Base-by-base conservation (phyloP, 2,113 vertebrate genomes). In the Gymnarchus niloticus region DNA sequence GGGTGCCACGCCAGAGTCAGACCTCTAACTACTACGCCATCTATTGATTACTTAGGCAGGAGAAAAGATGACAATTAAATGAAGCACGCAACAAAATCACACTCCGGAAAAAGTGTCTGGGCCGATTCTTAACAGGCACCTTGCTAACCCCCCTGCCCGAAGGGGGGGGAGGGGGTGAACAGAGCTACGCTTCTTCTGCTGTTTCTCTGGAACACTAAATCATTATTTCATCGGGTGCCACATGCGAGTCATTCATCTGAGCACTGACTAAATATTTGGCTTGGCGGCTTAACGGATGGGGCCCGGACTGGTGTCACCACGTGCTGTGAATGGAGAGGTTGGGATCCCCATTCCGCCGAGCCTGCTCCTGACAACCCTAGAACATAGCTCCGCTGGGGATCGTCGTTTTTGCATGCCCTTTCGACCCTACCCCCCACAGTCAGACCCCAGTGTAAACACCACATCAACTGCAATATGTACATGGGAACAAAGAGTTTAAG, bases 231-330 rank as follows among this genome's bases (percentile, higher is more conserved):
- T 86, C 81, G 87, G 84, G 76, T 86, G 41, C 59, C 8, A 61
- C 86, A 73, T 73, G 83, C 80, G 65, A 82, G 77, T 61, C 59
- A 59, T 83, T 87, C 78, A 87, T 88, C 86, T 84, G 80, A 56
- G 85, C 80, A 83, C 41, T 87, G 81, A 83, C 85, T 87, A 87
- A 89, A 89, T 87, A 88, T 86, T 89, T 89, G 73, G 80, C 83
- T 86, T 84, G 86, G 86, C 82, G 41, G 59, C 6, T 44, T 85
- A 9, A 80, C 56, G 59, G 23, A 85, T 46, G n/a, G 41, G 65
- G 65, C 33, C 28, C 9, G 69, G 51, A 37, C 86, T 19, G 56
- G 56, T 57, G 46, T 61, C 56, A 76, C 48, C 83, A 87, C 84
- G 86, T 88, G 86, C 51, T 86, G 85, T 54, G 65, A 33, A 33